A percentile compares a stretch with the other conserved stretches of the same genome.
Evolutionary conservation across 2,113 vertebrate species (phyloP).

Genomic region (Oostethus manadensis): DNA sequence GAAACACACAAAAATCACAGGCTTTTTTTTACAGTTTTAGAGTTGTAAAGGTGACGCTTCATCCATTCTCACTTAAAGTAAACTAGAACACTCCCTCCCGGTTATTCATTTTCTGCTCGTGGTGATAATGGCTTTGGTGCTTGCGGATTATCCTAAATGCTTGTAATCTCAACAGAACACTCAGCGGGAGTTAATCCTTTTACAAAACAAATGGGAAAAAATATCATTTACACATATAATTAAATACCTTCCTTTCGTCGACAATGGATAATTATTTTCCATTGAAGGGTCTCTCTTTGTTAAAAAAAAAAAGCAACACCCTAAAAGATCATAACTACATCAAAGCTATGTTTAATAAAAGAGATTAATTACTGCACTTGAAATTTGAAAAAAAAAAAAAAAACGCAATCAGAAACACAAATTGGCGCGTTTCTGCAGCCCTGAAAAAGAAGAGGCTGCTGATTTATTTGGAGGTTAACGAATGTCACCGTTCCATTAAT

Average conservation of each 20-base stretch:
- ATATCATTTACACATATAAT: conserved; percentile 6
- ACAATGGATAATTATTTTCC: background rate
- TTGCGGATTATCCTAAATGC: conserved; percentile 39
- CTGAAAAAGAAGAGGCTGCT: conserved; percentile 35
- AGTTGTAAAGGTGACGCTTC: background rate
- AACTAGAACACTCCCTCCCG: background rate
- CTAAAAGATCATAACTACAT: conserved; percentile 9
- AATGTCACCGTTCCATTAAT: conserved; percentile 71
- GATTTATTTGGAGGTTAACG: conserved; percentile 64
- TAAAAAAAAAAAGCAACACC: background rate
- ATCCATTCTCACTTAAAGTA: background rate
- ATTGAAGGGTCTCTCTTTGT: background rate
- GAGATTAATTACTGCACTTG: conserved; percentile 27
- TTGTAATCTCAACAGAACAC: conserved; percentile 36
- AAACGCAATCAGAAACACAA: conserved; percentile 39
- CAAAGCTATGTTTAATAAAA: background rate
- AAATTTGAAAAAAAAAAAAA: conserved; percentile 18
- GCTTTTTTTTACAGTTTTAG: no score
- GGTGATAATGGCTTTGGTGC: conserved; percentile 8
- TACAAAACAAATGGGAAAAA: conserved; percentile 1
- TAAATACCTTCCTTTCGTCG: conserved; percentile 19
- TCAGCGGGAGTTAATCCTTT: conserved; percentile 38
- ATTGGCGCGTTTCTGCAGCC: conserved; percentile 16
- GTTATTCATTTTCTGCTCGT: background rate
- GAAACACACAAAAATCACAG: no score